phyloP scores from a whole-genome alignment of 1,140 invertebrate species.

The Carcinoscorpius rotundicauda region DNA sequence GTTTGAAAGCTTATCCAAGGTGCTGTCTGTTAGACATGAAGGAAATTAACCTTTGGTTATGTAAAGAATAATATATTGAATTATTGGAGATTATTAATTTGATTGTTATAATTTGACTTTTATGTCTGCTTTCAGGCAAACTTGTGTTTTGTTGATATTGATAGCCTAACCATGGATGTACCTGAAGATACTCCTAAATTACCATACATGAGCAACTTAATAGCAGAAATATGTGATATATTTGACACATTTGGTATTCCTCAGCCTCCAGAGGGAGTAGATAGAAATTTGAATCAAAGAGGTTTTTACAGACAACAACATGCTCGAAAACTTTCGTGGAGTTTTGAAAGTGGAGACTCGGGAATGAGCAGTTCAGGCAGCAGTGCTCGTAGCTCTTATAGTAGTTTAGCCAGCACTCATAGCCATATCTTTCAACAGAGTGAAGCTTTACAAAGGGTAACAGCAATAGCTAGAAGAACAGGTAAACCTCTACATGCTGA shows the following conservation, averaged over 20 bases:
- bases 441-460: slow-evolving; percentile 60
- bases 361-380: slow-evolving; percentile 18
- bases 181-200: slow-evolving; percentile 92
- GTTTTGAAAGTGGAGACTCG: slow-evolving; percentile 17
- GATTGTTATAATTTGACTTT: too few relatives aligned
- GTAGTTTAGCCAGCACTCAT: slow-evolving; percentile 18
- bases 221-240: slow-evolving; percentile 66
- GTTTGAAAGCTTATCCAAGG: too few relatives aligned
- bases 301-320: slow-evolving; percentile 27
- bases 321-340: slow-evolving; percentile 18
- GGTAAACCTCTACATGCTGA: slow-evolving; percentile 2
- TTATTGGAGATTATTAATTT: too few relatives aligned
- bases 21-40: too few relatives aligned
- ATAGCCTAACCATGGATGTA: slow-evolving; percentile 76
- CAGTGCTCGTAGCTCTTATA: slow-evolving; percentile 20
- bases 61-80: too few relatives aligned
- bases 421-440: slow-evolving; percentile 38
- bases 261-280: slow-evolving; percentile 7
- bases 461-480: slow-evolving; percentile 58
- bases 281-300: slow-evolving; percentile 19
- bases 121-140: slow-evolving; percentile 46
- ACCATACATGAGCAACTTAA: slow-evolving; percentile 75
- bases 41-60: too few relatives aligned
- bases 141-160: slow-evolving; percentile 91
- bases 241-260: slow-evolving; percentile 42